Evolutionary conservation across 2,888 invertebrate species (phyloP).

Genomic region (Amiota mariae): DNA sequence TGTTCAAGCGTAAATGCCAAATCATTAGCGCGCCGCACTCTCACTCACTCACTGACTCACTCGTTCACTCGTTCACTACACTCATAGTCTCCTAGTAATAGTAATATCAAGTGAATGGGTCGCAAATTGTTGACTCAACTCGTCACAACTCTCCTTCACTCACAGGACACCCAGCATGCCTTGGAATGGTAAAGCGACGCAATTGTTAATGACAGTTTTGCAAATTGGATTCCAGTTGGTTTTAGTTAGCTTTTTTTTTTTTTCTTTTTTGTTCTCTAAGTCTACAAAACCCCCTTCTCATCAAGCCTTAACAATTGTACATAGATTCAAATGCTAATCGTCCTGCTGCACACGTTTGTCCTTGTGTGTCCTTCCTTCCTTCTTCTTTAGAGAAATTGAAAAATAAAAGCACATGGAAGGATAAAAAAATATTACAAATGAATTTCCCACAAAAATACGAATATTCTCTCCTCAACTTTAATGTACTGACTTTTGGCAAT

Average conservation of each 20-base stretch:
- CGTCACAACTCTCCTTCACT: no score
- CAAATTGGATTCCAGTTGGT: slow-evolving; percentile 9
- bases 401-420: neutral
- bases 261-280: no score
- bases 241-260: no score
- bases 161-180: no score
- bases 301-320: no score
- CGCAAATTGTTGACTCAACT: no score
- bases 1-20: slow-evolving; percentile 19
- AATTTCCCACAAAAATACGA: slow-evolving; percentile 22
- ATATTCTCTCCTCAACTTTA: neutral
- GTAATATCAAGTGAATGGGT: no score
- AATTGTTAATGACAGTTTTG: slow-evolving; percentile 22
- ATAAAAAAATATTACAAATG: slow-evolving; percentile 22
- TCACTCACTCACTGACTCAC: neutral
- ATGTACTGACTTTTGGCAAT: slow-evolving; percentile 31
- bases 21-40: slow-evolving; percentile 18
- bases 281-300: no score
- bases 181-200: neutral
- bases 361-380: no score
- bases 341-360: no score
- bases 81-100: no score
- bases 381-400: neutral
- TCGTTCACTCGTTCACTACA: neutral
- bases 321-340: no score